These are phyloP conservation scores for Procambarus virginalis DNA, from an alignment of 1,140 invertebrate species.

Conservation along the genomic window DNA sequence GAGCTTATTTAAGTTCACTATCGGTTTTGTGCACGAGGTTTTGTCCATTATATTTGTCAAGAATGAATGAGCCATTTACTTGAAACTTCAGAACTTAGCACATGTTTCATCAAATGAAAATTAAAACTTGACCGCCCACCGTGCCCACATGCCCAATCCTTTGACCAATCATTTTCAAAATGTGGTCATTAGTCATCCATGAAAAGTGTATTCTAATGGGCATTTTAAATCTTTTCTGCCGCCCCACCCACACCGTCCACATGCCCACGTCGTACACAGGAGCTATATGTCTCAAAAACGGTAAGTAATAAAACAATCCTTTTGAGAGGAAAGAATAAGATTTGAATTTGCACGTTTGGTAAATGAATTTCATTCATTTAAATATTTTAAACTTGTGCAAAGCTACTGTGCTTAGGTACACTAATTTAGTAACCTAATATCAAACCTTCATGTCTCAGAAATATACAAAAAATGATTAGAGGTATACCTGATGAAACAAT, in stretches of 20 bases:
- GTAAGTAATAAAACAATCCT: constrained; percentile 56
- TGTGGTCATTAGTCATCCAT: constrained; percentile 57
- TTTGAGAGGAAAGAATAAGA: constrained; percentile 37
- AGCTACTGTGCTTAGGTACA: constrained; percentile 39
- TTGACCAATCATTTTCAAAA: constrained; percentile 65
- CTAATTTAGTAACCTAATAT: constrained; percentile 35
- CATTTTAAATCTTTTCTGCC: constrained; percentile 65
- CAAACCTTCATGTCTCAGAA: constrained; percentile 30
- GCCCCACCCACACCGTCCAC: constrained; percentile 53
- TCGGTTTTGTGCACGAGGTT: constrained; percentile 37
- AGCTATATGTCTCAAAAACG: constrained; percentile 67
- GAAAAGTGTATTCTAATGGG: constrained; percentile 64
- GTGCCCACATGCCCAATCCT: constrained; percentile 49
- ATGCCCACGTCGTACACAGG: constrained; percentile 56
- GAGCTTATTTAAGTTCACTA: constrained; percentile 49
- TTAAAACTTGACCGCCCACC: constrained; percentile 45
- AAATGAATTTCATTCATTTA: constrained; percentile 22
- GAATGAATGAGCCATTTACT: constrained; percentile 43
- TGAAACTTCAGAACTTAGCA: constrained; percentile 42
- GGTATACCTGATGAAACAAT: constrained; percentile 33
- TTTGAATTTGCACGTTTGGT: constrained; percentile 53
- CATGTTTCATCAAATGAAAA: constrained; percentile 53
- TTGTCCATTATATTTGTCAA: constrained; percentile 42
- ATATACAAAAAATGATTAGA: constrained; percentile 18
- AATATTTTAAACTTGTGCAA: constrained; percentile 26